Base-by-base conservation (phyloP, 2,113 vertebrate species). In the Proterorhinus semilunaris region DNA sequence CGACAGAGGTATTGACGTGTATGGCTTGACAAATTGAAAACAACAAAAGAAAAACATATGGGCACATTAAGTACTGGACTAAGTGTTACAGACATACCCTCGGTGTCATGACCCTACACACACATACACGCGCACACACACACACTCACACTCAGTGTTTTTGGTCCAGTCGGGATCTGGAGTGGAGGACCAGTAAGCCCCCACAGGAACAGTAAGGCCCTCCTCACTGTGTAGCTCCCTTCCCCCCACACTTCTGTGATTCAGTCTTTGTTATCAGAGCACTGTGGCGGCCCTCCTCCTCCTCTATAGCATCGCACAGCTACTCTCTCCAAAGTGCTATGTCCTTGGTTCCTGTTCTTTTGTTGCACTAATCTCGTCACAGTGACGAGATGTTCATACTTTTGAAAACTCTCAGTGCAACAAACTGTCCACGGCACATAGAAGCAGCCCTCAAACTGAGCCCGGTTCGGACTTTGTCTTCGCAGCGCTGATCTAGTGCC, bases 1-100 rank as follows among this genome's bases (percentile, higher is more conserved):
- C 91, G 88, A 93, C 83, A 94, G 96, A 98, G 96, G 96, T 98
- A 97, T 95, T 94, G 94, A 95, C 93, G 92, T 95, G 94, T 98
- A 98, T 98, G 96, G 96, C 96, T 98, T 98, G 92, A 93, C 92
- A 87, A 36, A 86, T 88, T 90, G 88, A 82, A 80, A 74, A 85
- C 81, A 48, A 72, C 54, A 61, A 70, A 63, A 55, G 44, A 42
- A 45, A 7, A 45, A 61, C 42, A 44, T 44, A 61, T 44, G 71
- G 27, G 75, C 74, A 79, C 58, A 59, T 68, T 84, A 72, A 70
- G 80, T 72, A 71, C 74, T 86, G 84, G 67, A 87, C 78, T 83
- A 68, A 83, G 84, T 79, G 76, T 86, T 75, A 62, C 51, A 67
- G 66, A 79, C 62, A 67, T 61, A 72, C 66, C n/a, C 42, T 71